Percentiles rank a stretch among this genome's conserved stretches.
Evolutionary conservation across 2,113 vertebrate species (phyloP).

Genomic region (Mus pahari): DNA sequence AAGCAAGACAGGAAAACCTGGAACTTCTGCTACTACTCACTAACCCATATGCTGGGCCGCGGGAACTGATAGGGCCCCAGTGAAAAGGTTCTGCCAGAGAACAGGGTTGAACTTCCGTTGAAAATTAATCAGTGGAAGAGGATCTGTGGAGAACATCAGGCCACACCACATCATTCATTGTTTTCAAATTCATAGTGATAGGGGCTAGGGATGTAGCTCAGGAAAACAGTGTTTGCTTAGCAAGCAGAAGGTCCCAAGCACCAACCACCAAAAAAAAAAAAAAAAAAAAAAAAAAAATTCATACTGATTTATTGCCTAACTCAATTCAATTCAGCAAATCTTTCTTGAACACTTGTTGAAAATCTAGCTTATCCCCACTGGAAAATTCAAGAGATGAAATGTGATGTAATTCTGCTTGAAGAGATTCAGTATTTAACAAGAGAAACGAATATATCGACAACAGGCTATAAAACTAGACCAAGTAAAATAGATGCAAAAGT

Average conservation of each 20-base stretch:
- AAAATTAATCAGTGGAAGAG: background rate
- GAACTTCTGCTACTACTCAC: background rate
- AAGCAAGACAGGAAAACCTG: background rate
- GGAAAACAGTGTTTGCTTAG: background rate
- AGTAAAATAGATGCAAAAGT: background rate
- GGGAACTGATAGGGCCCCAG: background rate
- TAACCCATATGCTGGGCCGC: background rate
- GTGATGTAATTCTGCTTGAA: background rate
- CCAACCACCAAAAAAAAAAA: background rate
- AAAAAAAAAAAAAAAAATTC: background rate
- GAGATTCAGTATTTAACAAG: background rate
- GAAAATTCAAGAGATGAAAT: conserved; percentile 21
- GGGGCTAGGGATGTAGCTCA: background rate
- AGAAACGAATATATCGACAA: background rate
- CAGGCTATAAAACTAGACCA: background rate
- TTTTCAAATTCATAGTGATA: background rate
- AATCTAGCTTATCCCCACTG: background rate
- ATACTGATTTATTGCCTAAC: background rate
- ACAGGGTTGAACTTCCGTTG: background rate
- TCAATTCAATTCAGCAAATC: background rate
- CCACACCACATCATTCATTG: background rate
- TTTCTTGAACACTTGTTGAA: conserved; percentile 36
- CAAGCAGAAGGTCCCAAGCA: background rate
- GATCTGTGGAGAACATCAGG: background rate
- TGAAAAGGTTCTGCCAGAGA: background rate